Base-by-base conservation (phyloP, 2,888 invertebrate genomes). In the Polydrusus tereticollis region DNA sequence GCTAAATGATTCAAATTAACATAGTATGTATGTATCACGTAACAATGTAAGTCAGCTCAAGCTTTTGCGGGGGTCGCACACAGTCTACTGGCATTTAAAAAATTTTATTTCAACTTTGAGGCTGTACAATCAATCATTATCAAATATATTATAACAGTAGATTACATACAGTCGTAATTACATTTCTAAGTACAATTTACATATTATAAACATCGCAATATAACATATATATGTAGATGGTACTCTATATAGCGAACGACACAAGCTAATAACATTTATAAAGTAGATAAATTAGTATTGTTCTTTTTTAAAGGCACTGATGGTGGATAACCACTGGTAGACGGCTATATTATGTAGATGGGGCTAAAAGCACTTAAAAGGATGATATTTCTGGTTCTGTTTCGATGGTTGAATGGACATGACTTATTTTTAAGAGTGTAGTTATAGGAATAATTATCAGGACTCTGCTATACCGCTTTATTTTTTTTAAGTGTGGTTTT, bases 31-130 rank as follows among this genome's bases (percentile, higher is more conserved):
- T 21, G 26, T 66, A 26, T 41, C 26, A 45, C 57, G 26, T 23
- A 47, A n/a, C n/a, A 36, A 71, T 18, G 21, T 41, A 14, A 63
- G 62, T 58, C 69, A 73, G 82, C 83, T 83, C 83, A 82, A 83
- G 82, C 83, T 69, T 82, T 82, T 82, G 82, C 82, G 79, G 82
- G 82, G 82, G 79, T 78, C 78, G 76, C 77, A 78, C 77, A 67
- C 63, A 60, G 23, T 43, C 69, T 63, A 70, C 38, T 73, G 68
- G 72, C 72, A 79, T 77, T 79, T 77, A 68, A 73, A 76, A 76
- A 69, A 76, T 74, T 79, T 80, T 80, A 80, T 79, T 78, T 75
- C 43, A 62, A 64, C 50, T 73, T 43, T 71, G 72, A 70, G 72
- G 73, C 74, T 78, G 76, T 78, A 78, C 78, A 78, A 62, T 76